These are phyloP conservation scores for Oceanites oceanicus DNA, from an alignment of 2,113 vertebrate species.

Conservation along the genomic window DNA sequence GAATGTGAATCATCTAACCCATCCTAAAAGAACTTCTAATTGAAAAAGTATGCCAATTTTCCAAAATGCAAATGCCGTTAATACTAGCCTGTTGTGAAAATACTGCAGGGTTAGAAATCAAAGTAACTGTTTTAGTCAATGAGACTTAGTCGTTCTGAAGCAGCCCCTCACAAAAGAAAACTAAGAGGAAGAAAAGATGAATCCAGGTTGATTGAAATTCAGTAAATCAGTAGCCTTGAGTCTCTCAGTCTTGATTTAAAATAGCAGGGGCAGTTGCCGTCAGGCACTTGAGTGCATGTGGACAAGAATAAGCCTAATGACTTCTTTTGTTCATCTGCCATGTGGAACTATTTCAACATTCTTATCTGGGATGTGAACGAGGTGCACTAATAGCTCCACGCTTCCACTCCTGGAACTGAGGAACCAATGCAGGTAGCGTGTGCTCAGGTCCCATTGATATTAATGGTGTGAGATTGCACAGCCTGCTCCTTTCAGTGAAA, in stretches of 20 bases:
- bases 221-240: background rate
- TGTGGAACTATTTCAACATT: constrained; percentile 19
- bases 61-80: constrained; percentile 20
- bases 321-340: constrained; percentile 50
- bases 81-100: constrained; percentile 24
- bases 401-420: background rate
- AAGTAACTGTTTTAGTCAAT: constrained; percentile 42
- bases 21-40: background rate
- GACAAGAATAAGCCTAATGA: constrained; percentile 46
- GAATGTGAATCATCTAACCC: background rate
- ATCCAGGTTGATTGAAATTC: background rate
- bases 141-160: constrained; percentile 1
- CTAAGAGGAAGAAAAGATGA: constrained; percentile 18
- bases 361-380: background rate
- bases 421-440: background rate
- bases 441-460: constrained; percentile 26
- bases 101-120: constrained; percentile 33
- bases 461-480: constrained; percentile 38
- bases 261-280: background rate
- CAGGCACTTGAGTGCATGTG: background rate
- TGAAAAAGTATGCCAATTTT: constrained; percentile 27
- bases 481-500: constrained; percentile 47
- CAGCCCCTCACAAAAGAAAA: background rate
- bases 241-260: constrained; percentile 56
- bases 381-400: background rate